Base-by-base conservation (phyloP, 2,888 invertebrate genomes). In the Athalia circularis region DNA sequence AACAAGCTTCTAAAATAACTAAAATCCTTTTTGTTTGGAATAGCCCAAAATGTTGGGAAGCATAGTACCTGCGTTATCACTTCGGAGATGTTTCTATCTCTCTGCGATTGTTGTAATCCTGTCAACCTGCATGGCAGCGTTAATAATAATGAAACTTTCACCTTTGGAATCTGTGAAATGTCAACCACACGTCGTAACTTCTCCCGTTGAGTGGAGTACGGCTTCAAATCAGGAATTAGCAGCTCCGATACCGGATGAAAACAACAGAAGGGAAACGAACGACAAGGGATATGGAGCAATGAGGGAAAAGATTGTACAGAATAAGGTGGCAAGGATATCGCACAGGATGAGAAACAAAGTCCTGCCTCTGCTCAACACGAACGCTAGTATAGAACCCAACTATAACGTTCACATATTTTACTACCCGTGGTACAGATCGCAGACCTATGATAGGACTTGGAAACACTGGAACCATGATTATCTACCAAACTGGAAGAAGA, bases 321-420 rank as follows among this genome's bases (percentile, higher is more conserved):
- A 84, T 76, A 88, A 86, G 77, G 83, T 88, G 5, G 85, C 86
- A 1, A 81, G 84, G n/a, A 85, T 88, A 82, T 86, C 88, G 0
- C 80, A 86, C 9, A 85, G 85, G 64, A 87, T 88, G 86, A 82
- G 86, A 68, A 88, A 86, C 61, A 85, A 84, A 78, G 81, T 85
- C 75, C 65, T 86, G 62, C 85, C 86, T 0, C 81, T 85, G n/a
- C 70, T 87, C 43, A 79, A 80, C 47, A 86, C 85, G 65, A 82
- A 78, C n/a, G 84, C 83, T 0, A 78, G 81, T 3, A 57, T 85
- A 4, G 85, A 86, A 50, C 84, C 88, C 1, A 89, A 89, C 82
- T 88, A 88, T 79, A 87, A 89, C 72, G 83, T 89, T 64, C 89
- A 89, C 72, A 87, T 88, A 68, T 89, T 89, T 80, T 89, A 89